Evolutionary conservation across 2,888 invertebrate genomes (phyloP).

Genomic region (Gryllus longicercus): DNA sequence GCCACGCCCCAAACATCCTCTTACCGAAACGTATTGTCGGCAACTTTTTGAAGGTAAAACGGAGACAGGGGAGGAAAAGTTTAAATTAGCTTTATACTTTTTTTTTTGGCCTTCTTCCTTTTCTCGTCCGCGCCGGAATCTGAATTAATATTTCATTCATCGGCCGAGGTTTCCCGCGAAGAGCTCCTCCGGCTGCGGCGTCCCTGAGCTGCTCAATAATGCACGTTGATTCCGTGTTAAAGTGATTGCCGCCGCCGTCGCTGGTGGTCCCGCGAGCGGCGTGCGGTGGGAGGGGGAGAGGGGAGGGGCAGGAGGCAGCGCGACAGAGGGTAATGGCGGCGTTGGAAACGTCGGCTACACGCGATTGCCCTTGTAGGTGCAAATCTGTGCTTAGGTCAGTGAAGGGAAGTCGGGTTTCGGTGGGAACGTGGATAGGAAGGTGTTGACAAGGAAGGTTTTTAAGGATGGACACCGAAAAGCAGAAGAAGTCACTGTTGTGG

Average conservation of each 20-base stretch:
- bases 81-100: constrained; percentile 7
- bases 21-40: constrained; percentile 4
- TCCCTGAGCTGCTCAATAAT: constrained; percentile 11
- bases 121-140: background rate
- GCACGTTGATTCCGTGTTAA: constrained; percentile 17
- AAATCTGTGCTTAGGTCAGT: too few relatives aligned
- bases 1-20: background rate
- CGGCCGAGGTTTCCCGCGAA: constrained; percentile 2
- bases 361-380: too few relatives aligned
- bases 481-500: too few relatives aligned
- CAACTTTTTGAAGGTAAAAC: background rate
- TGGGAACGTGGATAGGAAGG: too few relatives aligned
- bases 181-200: background rate
- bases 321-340: too few relatives aligned
- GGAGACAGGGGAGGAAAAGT: constrained; percentile 11
- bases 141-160: constrained; percentile 17
- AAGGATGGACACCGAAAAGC: too few relatives aligned
- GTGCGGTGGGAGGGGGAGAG: too few relatives aligned
- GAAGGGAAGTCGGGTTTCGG: too few relatives aligned
- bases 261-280: background rate
- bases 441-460: too few relatives aligned
- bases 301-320: too few relatives aligned
- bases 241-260: constrained; percentile 3
- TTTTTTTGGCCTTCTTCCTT: background rate
- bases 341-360: too few relatives aligned